Percentiles rank a stretch among this genome's conserved stretches.
Evolutionary conservation across 2,888 invertebrate genomes (phyloP).

Genomic region (Tipula confusa): DNA sequence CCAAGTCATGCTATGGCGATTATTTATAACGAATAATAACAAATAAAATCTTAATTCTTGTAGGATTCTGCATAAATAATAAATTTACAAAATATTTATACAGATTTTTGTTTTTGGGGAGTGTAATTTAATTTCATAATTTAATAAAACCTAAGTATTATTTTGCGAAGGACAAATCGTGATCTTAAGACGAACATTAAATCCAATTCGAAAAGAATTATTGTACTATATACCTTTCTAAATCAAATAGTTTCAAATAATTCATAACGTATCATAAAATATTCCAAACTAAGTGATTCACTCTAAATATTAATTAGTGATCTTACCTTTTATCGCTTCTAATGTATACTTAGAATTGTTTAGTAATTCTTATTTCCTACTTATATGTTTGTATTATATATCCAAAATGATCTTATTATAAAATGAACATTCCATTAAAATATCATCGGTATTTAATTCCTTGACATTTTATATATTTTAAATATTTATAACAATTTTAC

Average conservation of each 20-base stretch:
- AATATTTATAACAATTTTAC: background rate
- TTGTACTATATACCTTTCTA: background rate
- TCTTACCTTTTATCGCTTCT: background rate
- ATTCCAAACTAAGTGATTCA: background rate
- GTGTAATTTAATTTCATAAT: background rate
- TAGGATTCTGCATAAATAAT: background rate
- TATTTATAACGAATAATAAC: background rate
- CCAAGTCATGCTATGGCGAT: background rate
- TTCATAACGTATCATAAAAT: background rate
- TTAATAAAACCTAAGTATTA: background rate
- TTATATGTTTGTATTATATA: background rate
- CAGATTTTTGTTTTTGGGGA: background rate
- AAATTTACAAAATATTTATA: background rate
- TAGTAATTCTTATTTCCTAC: background rate
- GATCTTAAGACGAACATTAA: background rate
- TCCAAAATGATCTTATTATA: background rate
- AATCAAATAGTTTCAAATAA: background rate
- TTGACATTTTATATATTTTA: background rate
- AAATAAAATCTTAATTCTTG: background rate
- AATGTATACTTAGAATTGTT: background rate
- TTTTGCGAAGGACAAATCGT: background rate
- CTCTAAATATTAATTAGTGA: background rate
- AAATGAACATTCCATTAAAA: background rate
- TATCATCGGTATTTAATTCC: background rate
- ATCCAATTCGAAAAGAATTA: too few relatives aligned